A percentile compares a stretch with the other conserved stretches of the same genome.
phyloP scores from a whole-genome alignment of 2,888 invertebrate genomes.

The Pollenia griseotomentosa region DNA sequence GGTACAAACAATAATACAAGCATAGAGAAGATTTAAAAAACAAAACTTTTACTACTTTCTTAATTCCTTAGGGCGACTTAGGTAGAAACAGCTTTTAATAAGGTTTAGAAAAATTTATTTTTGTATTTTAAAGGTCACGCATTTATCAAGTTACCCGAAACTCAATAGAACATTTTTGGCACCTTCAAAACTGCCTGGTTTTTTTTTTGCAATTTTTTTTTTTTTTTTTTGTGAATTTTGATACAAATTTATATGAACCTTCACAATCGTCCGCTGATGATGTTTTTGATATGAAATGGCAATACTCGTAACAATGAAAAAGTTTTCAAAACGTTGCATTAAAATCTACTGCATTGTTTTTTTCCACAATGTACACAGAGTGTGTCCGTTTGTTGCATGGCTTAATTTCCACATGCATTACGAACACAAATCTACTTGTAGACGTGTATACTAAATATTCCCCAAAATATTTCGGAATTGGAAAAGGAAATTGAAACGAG shows the following conservation, averaged over 20 bases:
- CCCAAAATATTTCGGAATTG: conserved; percentile 55
- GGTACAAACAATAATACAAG: no score
- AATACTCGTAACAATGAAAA: conserved; percentile 30
- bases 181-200: conserved; percentile 18
- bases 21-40: no score
- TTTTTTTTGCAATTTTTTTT: background rate
- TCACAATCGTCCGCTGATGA: conserved; percentile 51
- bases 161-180: background rate
- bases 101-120: no score
- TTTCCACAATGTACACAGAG: background rate
- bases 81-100: no score
- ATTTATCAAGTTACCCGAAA: no score
- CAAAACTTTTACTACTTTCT: no score
- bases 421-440: conserved; percentile 21
- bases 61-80: no score
- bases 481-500: conserved; percentile 61
- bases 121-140: no score
- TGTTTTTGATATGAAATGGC: conserved; percentile 42
- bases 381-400: background rate
- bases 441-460: conserved; percentile 40
- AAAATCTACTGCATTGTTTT: conserved; percentile 48
- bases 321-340: conserved; percentile 46
- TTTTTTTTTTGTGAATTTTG: background rate
- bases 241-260: conserved; percentile 30
- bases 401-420: conserved; percentile 7